phyloP scores from a whole-genome alignment of 2,113 vertebrate species.

The Mustelus asterias region DNA sequence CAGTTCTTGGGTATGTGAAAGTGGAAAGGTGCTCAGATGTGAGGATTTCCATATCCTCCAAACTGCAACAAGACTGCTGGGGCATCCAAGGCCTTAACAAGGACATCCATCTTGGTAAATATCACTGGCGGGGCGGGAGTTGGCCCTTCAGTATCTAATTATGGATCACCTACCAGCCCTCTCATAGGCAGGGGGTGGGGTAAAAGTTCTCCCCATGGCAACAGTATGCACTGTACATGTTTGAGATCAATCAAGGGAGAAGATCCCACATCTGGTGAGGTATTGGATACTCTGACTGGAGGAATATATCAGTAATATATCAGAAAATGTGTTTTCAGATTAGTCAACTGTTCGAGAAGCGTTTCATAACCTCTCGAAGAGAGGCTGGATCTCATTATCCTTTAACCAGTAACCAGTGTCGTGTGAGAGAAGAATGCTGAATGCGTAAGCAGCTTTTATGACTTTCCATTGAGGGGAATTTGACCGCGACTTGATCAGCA shows the following conservation, averaged over 20 bases:
- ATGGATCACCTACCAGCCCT: background rate
- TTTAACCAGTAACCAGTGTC: background rate
- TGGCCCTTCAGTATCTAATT: background rate
- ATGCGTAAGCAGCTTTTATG: background rate
- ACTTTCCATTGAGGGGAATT: background rate
- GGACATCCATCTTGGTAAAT: background rate
- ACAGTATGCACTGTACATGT: background rate
- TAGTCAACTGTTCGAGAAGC: background rate
- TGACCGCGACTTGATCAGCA: background rate
- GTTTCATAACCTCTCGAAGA: background rate
- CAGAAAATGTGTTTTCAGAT: background rate
- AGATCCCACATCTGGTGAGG: background rate
- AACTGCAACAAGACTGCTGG: background rate
- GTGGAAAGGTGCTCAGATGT: too few relatives aligned
- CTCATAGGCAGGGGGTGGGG: background rate
- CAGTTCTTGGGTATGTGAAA: too few relatives aligned
- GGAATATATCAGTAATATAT: background rate
- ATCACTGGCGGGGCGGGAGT: background rate
- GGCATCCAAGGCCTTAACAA: background rate
- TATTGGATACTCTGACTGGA: background rate
- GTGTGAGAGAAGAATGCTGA: background rate
- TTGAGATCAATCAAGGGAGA: background rate
- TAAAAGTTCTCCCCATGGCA: background rate
- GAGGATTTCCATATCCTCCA: too few relatives aligned
- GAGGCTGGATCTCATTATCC: background rate